phyloP scores from a whole-genome alignment of 2,797 vertebrate species.

The Synanceia verrucosa region DNA sequence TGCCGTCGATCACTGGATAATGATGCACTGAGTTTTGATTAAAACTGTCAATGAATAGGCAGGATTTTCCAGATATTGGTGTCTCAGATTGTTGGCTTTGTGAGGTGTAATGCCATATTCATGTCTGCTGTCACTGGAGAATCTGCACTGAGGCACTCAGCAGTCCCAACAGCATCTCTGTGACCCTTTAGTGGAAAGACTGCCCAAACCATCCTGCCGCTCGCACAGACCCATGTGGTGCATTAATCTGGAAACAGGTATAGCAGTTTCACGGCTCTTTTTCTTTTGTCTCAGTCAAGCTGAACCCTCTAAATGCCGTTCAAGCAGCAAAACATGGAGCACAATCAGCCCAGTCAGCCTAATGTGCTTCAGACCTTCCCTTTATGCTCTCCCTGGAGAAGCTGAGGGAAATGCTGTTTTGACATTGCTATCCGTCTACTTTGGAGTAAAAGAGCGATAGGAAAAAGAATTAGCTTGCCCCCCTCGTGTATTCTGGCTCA shows the following conservation, averaged over 20 bases:
- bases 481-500: conserved; percentile 34
- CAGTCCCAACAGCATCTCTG: neutral
- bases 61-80: conserved; percentile 21
- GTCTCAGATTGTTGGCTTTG: conserved; percentile 10
- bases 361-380: conserved; percentile 55
- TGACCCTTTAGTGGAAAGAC: conserved; percentile 7
- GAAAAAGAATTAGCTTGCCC: conserved; percentile 52
- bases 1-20: conserved; percentile 31
- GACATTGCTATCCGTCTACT: conserved; percentile 58
- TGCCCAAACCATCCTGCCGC: neutral
- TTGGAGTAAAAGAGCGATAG: conserved; percentile 53
- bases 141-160: conserved; percentile 8
- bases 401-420: conserved; percentile 50
- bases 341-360: conserved; percentile 44
- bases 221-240: neutral
- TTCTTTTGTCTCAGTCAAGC: conserved; percentile 51
- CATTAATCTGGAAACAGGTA: conserved; percentile 20
- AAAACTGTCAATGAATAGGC: conserved; percentile 40
- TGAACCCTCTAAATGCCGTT: conserved; percentile 60
- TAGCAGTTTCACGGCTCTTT: conserved; percentile 8
- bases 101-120: conserved; percentile 34
- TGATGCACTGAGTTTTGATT: conserved; percentile 50
- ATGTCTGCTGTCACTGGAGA: conserved; percentile 39
- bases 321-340: conserved; percentile 39
- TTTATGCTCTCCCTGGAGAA: conserved; percentile 52